Base-by-base conservation (phyloP, 2,888 invertebrate species). In the Spilarctia lutea region DNA sequence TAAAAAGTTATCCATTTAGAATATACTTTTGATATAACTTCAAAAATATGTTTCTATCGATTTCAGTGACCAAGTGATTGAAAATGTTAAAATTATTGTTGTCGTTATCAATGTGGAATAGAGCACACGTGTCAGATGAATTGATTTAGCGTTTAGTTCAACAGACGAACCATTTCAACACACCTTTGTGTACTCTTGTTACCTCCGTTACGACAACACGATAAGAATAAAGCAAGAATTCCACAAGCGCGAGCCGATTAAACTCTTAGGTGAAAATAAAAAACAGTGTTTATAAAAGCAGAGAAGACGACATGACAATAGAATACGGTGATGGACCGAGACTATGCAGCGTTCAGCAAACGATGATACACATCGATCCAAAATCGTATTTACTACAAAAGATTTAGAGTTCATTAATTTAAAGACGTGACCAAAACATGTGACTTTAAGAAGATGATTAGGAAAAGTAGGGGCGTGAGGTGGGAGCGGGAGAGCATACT, bases 381-480 rank as follows among this genome's bases (percentile, higher is more conserved):
- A 95, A 92, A 88, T 93, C 88, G 93, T 90, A 92, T 94, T 94
- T 95, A 95, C 88, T 83, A 83, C 88, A 83, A 84, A 89, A 89
- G 91, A 91, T 92, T 94, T 95, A 94, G 91, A 93, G 94, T 94
- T 94, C 94, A 94, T 94, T 95, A 94, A 94, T 94, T 94, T 93
- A 82, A 89, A 91, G 88, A 90, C 91, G 87, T 88, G 85, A 90
- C 88, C 89, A 91, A 93, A 93, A 95, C 94, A 94, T 95, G 93
- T 93, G 95, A 93, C 95, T 94, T 94, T 93, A 92, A 91, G 90
- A 90, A 90, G 93, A 94, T 94, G 94, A 93, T 94, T 93, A 93
- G 93, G 92, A 94, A 93, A 92, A 94, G 94, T 94, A 93, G 94
- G 96, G 95, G 94, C 95, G 96, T 95, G 96, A 95, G 94, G 95